Base-by-base conservation (phyloP, 2,797 vertebrate species). In the Aulostomus chinensis region DNA sequence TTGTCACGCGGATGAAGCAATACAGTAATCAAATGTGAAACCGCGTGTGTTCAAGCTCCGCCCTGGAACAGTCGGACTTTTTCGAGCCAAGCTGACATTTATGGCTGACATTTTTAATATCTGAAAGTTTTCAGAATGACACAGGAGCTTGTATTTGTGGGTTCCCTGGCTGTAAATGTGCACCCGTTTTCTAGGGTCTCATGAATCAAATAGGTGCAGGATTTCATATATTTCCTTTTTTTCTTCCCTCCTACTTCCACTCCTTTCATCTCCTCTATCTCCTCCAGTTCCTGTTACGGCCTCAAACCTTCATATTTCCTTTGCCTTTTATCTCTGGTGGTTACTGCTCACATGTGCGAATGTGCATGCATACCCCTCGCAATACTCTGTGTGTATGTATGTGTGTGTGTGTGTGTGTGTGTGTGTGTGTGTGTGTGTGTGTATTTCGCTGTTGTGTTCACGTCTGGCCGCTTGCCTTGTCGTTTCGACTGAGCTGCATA, bases 401-500 rank as follows among this genome's bases (percentile, higher is more conserved):
- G 20, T 15, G 49, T 4, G 14, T 48, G 18, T 8, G n/a, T 13
- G 34, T 29, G 30, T 36, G 15, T 14, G 9, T 35, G 7, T 13
- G 22, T 26, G 40, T 21, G 29, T 18, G 37, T 48, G 33, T 46
- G 9, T 5, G 9, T 12, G 32, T 12, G 31, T 9, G 9, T 25
- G 43, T 51, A 2, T 12, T 24, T 57, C 16, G 11, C 42, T 42
- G 45, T 40, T 67, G 60, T 61, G 73, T 58, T 69, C 21, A 51
- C 25, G 47, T 66, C 58, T 68, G 71, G 63, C 54, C 11, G 26
- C 57, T 32, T 10, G 53, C 58, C 45, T 63, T 9, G 30, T 48
- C 17, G 17, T 59, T n/a, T 49, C 5, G 4, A 25, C 62, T 64
- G 80, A 62, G 74, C 75, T 67, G 85, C 78, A 85, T 88, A 78